These are phyloP conservation scores for Temnothorax longispinosus DNA, from an alignment of 1,140 invertebrate genomes.

Conservation along the genomic window DNA sequence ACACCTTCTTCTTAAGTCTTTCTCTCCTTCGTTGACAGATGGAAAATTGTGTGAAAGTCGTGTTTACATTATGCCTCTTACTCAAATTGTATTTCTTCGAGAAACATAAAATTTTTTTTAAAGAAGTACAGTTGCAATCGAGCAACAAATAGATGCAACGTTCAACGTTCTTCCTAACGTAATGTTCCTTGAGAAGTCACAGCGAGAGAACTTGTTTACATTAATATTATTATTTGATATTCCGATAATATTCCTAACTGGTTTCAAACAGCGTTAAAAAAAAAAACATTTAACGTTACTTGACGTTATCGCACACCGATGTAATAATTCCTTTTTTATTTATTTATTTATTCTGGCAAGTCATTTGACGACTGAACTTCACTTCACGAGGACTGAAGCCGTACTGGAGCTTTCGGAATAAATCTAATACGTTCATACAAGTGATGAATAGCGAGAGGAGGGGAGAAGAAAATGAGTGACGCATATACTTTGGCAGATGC, in stretches of 20 bases:
- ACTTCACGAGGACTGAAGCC: conserved; percentile 76
- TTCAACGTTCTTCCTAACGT: neutral
- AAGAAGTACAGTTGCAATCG: neutral
- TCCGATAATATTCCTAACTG: neutral
- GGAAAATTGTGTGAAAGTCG: conserved; percentile 23
- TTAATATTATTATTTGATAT: neutral
- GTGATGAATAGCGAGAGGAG: conserved; percentile 24
- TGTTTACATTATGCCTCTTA: conserved; percentile 53
- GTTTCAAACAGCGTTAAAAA: neutral
- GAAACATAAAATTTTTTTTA: neutral
- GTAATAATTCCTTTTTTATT: neutral
- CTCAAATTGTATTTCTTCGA: neutral
- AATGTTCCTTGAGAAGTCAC: conserved; percentile 4
- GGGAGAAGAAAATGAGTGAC: conserved; percentile 29
- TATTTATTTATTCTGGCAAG: neutral
- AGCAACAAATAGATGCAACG: neutral
- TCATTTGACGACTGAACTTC: conserved; percentile 53
- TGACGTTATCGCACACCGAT: neutral
- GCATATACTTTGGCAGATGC: conserved; percentile 10
- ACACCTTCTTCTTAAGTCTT: neutral
- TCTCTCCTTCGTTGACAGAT: neutral
- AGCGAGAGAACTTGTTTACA: neutral
- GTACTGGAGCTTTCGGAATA: conserved; percentile 74
- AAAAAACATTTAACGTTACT: neutral
- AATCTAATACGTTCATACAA: conserved; percentile 65